phyloP scores from a whole-genome alignment of 2,797 vertebrate genomes.

The Thunnus albacares region DNA sequence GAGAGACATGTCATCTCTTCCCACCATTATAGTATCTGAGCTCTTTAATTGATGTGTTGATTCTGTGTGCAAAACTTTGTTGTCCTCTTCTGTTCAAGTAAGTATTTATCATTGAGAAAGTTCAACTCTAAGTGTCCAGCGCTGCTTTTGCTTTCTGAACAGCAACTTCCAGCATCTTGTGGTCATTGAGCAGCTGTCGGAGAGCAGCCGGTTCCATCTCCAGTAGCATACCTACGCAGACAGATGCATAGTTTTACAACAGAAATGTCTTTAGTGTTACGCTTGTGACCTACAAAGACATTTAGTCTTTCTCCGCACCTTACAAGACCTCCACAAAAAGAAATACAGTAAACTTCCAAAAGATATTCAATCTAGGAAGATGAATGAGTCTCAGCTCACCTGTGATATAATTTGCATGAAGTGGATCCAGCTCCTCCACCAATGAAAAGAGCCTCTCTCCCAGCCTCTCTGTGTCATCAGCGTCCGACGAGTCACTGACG shows the following conservation, averaged over 20 bases:
- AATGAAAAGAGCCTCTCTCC: constrained; percentile 86
- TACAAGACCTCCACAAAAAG: background rate
- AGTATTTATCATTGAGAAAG: background rate
- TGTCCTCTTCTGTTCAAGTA: constrained; percentile 7
- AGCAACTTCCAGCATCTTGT: constrained; percentile 77
- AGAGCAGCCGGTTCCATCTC: constrained; percentile 84
- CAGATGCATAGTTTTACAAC: background rate
- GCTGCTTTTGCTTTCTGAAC: constrained; percentile 86
- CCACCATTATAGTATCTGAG: background rate
- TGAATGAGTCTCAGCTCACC: constrained; percentile 67
- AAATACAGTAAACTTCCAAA: background rate
- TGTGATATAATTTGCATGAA: constrained; percentile 86
- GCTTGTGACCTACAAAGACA: background rate
- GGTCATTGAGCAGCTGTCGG: constrained; percentile 80
- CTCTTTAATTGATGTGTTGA: constrained; percentile 11
- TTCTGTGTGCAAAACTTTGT: background rate
- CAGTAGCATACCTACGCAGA: constrained; percentile 87
- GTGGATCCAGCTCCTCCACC: constrained; percentile 83
- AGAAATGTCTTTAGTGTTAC: background rate
- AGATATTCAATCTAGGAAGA: background rate
- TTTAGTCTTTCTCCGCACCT: background rate
- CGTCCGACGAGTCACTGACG: constrained; percentile 77
- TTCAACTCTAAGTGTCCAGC: constrained; percentile 60
- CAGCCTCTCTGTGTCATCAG: constrained; percentile 81
- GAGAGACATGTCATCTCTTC: background rate